Percentiles rank a stretch among this genome's conserved stretches.
Conservation (phyloP, 2,797 vertebrate genomes). For the Muscicapa comitata region DNA sequence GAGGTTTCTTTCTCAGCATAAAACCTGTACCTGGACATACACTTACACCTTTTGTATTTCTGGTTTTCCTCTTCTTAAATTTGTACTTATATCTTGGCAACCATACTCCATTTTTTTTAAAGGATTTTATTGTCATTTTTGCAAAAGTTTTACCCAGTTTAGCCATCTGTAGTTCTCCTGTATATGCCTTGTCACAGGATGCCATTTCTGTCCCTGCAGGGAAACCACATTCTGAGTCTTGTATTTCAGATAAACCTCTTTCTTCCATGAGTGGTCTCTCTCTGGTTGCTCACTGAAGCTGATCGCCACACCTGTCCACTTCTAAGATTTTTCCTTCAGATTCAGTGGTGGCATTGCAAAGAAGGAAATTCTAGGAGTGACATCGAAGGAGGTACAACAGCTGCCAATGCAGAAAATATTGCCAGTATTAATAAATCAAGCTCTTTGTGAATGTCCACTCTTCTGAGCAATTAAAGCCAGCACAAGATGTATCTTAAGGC, state of each 20-base stretch:
- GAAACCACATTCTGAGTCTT: neutral
- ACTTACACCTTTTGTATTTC: accelerated
- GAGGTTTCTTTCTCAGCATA: neutral
- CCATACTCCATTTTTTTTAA: neutral
- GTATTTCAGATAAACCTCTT: neutral
- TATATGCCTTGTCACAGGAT: neutral
- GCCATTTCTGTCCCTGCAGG: neutral
- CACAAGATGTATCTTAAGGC: neutral
- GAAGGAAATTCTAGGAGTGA: neutral
- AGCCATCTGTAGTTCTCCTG: neutral
- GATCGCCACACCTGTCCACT: neutral
- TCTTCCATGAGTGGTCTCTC: neutral
- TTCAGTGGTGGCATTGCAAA: neutral
- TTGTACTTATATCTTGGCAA: neutral
- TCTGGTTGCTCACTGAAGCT: neutral
- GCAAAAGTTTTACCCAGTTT: neutral
- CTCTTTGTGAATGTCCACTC: neutral
- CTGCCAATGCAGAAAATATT: neutral
- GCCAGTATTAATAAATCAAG: neutral
- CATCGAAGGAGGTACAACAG: neutral
- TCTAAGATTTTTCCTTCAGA: neutral
- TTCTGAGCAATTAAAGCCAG: neutral
- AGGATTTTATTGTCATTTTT: neutral
- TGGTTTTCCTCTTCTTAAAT: neutral
- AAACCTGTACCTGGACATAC: neutral